phyloP scores from a whole-genome alignment of 2,113 vertebrate species.

The Rhipidura dahli region DNA sequence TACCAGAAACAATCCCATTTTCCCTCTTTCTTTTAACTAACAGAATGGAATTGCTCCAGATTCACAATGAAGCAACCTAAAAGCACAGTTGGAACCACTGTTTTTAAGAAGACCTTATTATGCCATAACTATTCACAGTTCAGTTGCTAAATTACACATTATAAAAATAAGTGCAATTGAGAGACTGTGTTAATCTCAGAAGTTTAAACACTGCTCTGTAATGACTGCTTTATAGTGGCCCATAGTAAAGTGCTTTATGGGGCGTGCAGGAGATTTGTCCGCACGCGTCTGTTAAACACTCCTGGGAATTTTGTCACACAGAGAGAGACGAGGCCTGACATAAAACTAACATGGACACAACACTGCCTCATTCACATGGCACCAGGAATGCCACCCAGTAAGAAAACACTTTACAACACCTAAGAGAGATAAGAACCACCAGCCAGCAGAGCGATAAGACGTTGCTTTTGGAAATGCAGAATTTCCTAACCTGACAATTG shows the following conservation, averaged over 20 bases:
- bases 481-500: conserved; percentile 8
- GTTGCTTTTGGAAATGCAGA: background rate
- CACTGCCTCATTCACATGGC: conserved; percentile 21
- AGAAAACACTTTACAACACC: conserved; percentile 50
- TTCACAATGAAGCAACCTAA: background rate
- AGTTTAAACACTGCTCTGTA: conserved; percentile 51
- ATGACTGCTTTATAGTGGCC: conserved; percentile 61
- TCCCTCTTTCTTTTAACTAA: background rate
- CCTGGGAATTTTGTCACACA: conserved; percentile 69
- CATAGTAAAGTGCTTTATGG: conserved; percentile 63
- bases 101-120: background rate
- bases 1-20: background rate
- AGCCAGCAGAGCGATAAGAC: background rate
- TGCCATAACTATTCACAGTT: conserved; percentile 46
- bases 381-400: conserved; percentile 63
- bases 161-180: conserved; percentile 69
- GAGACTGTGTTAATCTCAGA: conserved; percentile 61
- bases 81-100: background rate
- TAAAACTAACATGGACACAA: conserved; percentile 39
- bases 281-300: conserved; percentile 58
- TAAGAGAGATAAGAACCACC: conserved; percentile 21
- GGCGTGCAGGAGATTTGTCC: conserved; percentile 48
- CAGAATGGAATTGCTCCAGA: background rate
- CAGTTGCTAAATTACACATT: conserved; percentile 71
- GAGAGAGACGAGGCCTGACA: conserved; percentile 2